Percentiles rank a stretch among this genome's conserved stretches.
Evolutionary conservation across 1,140 invertebrate species (phyloP).

Genomic region (Pseudomyrmex gracilis): DNA sequence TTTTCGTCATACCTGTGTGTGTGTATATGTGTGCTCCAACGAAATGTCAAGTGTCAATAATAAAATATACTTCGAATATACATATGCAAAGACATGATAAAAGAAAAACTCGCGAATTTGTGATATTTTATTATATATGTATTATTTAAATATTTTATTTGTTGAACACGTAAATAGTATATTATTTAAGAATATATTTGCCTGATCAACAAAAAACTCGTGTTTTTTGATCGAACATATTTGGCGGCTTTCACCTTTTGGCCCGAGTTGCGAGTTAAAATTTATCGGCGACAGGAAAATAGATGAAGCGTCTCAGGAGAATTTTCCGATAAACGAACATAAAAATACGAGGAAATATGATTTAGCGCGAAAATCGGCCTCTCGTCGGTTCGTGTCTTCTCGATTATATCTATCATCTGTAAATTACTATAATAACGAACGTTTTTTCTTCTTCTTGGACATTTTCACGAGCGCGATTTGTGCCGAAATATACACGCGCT

Average conservation of each 20-base stretch:
- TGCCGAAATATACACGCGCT: not conserved
- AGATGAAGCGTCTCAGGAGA: conserved; percentile 59
- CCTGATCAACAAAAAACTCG: conserved; percentile 32
- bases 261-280: conserved; percentile 38
- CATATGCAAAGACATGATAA: not conserved
- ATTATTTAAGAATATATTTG: not conserved
- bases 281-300: conserved; percentile 62
- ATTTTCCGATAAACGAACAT: conserved; percentile 62
- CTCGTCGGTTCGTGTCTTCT: not conserved
- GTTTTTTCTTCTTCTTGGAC: not conserved
- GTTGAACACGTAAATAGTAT: not conserved
- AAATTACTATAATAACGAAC: conserved; percentile 16
- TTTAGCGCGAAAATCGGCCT: conserved; percentile 49
- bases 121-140: too few relatives aligned
- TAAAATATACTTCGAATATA: not conserved
- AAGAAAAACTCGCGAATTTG: too few relatives aligned
- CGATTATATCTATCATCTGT: conserved; percentile 30
- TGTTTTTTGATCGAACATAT: conserved; percentile 46
- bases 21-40: too few relatives aligned
- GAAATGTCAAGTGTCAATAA: too few relatives aligned
- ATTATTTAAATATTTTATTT: not conserved
- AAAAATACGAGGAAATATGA: conserved; percentile 59
- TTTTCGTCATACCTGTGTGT: too few relatives aligned
- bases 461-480: not conserved
- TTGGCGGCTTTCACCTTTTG: conserved; percentile 24